phyloP scores from a whole-genome alignment of 2,113 vertebrate species.

The Barnardius zonarius region DNA sequence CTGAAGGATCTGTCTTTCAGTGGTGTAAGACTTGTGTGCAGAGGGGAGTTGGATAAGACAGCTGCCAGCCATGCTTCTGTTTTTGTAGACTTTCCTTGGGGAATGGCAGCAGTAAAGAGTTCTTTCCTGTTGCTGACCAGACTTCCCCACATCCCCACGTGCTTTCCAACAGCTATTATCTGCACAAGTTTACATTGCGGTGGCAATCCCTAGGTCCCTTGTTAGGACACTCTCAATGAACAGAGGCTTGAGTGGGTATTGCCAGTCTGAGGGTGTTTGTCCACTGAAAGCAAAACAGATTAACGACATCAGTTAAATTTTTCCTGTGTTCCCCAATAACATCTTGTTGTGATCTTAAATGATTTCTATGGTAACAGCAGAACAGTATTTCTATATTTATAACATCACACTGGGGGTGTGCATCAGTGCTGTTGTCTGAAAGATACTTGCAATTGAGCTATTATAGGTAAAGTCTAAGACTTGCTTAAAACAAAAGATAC shows the following conservation, averaged over 20 bases:
- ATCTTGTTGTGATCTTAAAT: background rate
- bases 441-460: background rate
- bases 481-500: background rate
- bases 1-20: background rate
- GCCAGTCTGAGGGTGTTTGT: background rate
- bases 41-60: background rate
- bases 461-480: background rate
- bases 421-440: background rate
- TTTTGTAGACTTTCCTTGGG: background rate
- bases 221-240: background rate
- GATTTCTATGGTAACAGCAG: conserved; percentile 44
- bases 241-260: background rate
- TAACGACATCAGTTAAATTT: background rate
- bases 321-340: background rate
- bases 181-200: background rate
- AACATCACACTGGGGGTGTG: background rate
- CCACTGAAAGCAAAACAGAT: background rate
- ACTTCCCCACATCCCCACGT: rapidly evolving
- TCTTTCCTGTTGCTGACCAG: background rate
- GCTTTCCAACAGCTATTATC: rapidly evolving
- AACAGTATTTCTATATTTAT: conserved; percentile 37
- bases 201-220: background rate
- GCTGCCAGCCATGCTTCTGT: background rate
- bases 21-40: background rate
- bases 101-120: background rate